Conservation (phyloP, 2,888 invertebrate species). For the Vanessa cardui region DNA sequence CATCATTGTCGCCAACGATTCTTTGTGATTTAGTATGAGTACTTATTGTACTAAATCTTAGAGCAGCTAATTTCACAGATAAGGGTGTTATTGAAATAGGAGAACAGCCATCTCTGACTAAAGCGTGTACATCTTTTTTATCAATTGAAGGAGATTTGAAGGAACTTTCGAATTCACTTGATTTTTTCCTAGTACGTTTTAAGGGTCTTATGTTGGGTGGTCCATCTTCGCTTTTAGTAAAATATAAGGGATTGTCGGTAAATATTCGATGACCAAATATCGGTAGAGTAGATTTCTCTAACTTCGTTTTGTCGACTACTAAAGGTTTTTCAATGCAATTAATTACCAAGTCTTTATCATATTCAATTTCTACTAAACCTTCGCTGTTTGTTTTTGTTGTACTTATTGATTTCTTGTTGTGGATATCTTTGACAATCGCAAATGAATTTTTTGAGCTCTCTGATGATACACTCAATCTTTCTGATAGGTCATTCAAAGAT, state of each 20-base stretch:
- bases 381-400: slow-evolving; percentile 74
- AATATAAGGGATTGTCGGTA: slow-evolving; percentile 78
- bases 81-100: slow-evolving; percentile 83
- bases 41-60: slow-evolving; percentile 81
- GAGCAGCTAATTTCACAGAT: slow-evolving; percentile 82
- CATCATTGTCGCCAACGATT: slow-evolving; percentile 60
- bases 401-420: slow-evolving; percentile 55
- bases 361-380: slow-evolving; percentile 83
- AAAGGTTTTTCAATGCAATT: slow-evolving; percentile 72
- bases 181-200: slow-evolving; percentile 75
- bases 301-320: slow-evolving; percentile 48
- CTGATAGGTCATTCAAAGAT: slow-evolving; percentile 68
- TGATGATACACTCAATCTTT: slow-evolving; percentile 61
- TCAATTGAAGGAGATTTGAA: slow-evolving; percentile 75
- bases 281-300: slow-evolving; percentile 73
- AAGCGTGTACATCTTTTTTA: slow-evolving; percentile 68
- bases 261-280: slow-evolving; percentile 78
- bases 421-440: slow-evolving; percentile 50
- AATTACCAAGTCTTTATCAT: slow-evolving; percentile 72
- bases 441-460: slow-evolving; percentile 62
- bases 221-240: slow-evolving; percentile 67
- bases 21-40: slow-evolving; percentile 67
- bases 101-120: slow-evolving; percentile 75
- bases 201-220: slow-evolving; percentile 65
- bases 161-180: slow-evolving; percentile 74